A percentile compares a stretch with the other conserved stretches of the same genome.
These are phyloP conservation scores for Bubalus kerabau DNA, from an alignment of 2,113 vertebrate genomes.

Conservation along the genomic window DNA sequence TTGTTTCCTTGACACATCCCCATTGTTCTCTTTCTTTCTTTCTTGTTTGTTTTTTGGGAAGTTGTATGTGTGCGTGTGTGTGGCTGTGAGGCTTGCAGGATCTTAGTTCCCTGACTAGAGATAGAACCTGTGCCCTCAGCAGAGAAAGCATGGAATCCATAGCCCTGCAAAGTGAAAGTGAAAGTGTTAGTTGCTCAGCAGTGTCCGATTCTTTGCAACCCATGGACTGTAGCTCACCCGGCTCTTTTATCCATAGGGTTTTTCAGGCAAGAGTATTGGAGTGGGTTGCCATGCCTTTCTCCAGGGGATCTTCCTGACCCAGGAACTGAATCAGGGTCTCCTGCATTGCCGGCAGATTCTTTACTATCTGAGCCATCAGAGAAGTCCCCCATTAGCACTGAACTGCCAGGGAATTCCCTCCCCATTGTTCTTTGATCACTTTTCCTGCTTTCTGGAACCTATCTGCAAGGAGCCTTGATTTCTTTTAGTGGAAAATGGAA, in stretches of 20 bases:
- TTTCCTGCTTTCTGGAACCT: not conserved
- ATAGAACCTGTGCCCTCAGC: not conserved
- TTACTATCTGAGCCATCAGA: not conserved
- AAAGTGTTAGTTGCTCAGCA: not conserved
- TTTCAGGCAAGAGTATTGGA: not conserved
- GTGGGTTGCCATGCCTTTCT: not conserved
- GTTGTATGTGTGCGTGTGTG: not conserved
- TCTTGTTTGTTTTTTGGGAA: not conserved
- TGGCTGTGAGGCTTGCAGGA: not conserved
- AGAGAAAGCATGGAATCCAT: not conserved
- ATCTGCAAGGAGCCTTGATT: not conserved
- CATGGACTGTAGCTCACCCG: not conserved
- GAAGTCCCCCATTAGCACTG: not conserved
- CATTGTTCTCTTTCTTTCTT: not conserved
- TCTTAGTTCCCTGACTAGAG: not conserved
- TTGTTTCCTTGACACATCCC: not conserved
- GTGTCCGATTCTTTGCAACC: not conserved
- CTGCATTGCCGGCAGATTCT: not conserved
- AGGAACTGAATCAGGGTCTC: not conserved
- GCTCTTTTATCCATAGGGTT: not conserved
- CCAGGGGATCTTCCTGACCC: not conserved
- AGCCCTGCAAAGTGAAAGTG: not conserved
- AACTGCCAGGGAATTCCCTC: not conserved
- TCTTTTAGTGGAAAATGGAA: not conserved
- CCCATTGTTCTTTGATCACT: not conserved